These are phyloP conservation scores for Xanthia icteritia DNA, from an alignment of 2,888 invertebrate species.

Conservation along the genomic window DNA sequence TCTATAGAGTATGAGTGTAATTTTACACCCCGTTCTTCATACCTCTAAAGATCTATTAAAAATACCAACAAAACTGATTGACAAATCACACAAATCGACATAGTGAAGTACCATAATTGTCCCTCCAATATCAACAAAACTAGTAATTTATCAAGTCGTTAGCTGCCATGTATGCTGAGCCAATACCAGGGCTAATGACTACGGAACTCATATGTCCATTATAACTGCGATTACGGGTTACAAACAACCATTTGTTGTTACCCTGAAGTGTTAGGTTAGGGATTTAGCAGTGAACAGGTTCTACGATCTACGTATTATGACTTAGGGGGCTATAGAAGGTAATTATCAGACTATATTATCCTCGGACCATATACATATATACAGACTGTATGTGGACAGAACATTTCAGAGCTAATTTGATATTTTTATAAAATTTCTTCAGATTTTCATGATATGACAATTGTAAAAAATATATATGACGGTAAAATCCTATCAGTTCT, in stretches of 20 bases:
- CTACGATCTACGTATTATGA: no score
- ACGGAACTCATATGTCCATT: slow-evolving; percentile 21
- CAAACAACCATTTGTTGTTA: slow-evolving; percentile 9
- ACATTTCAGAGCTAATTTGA: no score
- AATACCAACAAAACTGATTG: no score
- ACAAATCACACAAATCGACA: not conserved
- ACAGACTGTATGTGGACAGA: not conserved
- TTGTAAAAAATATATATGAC: no score
- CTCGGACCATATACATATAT: no score
- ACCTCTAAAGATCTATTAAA: no score
- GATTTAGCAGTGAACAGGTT: not conserved
- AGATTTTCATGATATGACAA: no score
- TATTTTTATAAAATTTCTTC: no score
- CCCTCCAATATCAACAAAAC: not conserved
- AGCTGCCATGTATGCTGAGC: slow-evolving; percentile 28
- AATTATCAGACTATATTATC: not conserved
- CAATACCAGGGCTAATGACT: slow-evolving; percentile 39
- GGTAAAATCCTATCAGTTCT: no score
- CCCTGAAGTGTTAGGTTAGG: not conserved
- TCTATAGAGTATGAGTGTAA: no score
- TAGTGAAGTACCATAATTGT: not conserved
- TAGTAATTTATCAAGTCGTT: slow-evolving; percentile 44
- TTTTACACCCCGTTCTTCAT: no score
- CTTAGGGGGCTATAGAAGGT: no score
- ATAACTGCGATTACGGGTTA: slow-evolving; percentile 1